Evolutionary conservation across 2,888 invertebrate genomes (phyloP).

Genomic region (Sarcophaga variegata): DNA sequence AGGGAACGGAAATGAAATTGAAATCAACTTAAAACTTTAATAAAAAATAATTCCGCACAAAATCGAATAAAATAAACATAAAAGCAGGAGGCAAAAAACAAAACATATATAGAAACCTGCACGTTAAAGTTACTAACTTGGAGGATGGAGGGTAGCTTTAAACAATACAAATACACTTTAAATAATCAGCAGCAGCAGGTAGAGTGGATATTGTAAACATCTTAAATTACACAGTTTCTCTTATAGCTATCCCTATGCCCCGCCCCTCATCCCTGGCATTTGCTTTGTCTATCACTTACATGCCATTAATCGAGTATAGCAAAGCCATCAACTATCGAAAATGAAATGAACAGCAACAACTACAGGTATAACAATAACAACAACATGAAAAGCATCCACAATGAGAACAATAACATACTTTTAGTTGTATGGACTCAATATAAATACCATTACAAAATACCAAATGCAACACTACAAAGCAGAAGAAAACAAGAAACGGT

Average conservation of each 20-base stretch:
- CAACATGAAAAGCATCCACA: background rate
- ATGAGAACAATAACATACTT: slow-evolving; percentile 18
- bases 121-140: too few relatives aligned
- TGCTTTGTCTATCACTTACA: background rate
- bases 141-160: too few relatives aligned
- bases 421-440: slow-evolving; percentile 24
- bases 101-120: background rate
- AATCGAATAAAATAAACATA: slow-evolving; percentile 3
- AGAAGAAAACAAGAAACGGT: slow-evolving; percentile 15
- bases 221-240: slow-evolving; percentile 31
- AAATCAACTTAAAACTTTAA: slow-evolving; percentile 1
- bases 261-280: background rate
- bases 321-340: slow-evolving; percentile 17
- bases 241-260: too few relatives aligned
- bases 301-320: slow-evolving; percentile 22
- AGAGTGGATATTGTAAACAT: too few relatives aligned
- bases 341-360: background rate
- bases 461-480: slow-evolving; percentile 12
- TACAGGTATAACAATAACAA: too few relatives aligned
- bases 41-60: background rate
- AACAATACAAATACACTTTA: too few relatives aligned
- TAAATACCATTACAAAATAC: slow-evolving; percentile 34
- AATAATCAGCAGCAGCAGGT: too few relatives aligned
- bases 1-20: too few relatives aligned
- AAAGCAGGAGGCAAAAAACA: slow-evolving; percentile 7